A percentile compares a stretch with the other conserved stretches of the same genome.
Evolutionary conservation across 2,888 invertebrate genomes (phyloP).

Genomic region (Heliconius cydno): DNA sequence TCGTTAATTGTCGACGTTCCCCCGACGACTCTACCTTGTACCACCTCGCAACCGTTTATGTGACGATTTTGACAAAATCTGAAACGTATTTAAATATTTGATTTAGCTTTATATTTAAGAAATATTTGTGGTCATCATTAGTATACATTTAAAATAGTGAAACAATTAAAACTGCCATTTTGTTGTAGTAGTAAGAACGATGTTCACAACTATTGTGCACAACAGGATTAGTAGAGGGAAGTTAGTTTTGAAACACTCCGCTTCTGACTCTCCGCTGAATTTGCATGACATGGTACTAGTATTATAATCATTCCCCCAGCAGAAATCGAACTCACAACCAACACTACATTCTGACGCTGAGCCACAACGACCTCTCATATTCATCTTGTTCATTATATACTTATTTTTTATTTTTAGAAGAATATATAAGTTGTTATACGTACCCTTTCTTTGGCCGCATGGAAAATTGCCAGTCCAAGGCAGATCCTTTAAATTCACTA

Average conservation of each 20-base stretch:
- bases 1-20: slow-evolving; percentile 76
- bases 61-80: slow-evolving; percentile 74
- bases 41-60: slow-evolving; percentile 69
- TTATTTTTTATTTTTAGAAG: not conserved
- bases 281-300: no score
- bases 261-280: no score
- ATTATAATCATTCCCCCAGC: no score
- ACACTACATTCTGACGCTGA: no score
- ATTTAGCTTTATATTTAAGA: not conserved
- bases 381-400: not conserved
- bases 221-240: no score
- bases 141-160: not conserved
- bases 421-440: slow-evolving; percentile 40
- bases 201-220: no score
- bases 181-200: no score
- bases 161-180: no score
- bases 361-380: not conserved
- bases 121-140: not conserved
- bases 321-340: no score
- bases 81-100: slow-evolving; percentile 50
- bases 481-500: slow-evolving; percentile 73
- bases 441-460: slow-evolving; percentile 78
- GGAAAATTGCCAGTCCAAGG: slow-evolving; percentile 72
- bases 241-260: no score
- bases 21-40: slow-evolving; percentile 74